Conservation (phyloP, 1,140 invertebrate genomes). For the Drosophila sp. region DNA sequence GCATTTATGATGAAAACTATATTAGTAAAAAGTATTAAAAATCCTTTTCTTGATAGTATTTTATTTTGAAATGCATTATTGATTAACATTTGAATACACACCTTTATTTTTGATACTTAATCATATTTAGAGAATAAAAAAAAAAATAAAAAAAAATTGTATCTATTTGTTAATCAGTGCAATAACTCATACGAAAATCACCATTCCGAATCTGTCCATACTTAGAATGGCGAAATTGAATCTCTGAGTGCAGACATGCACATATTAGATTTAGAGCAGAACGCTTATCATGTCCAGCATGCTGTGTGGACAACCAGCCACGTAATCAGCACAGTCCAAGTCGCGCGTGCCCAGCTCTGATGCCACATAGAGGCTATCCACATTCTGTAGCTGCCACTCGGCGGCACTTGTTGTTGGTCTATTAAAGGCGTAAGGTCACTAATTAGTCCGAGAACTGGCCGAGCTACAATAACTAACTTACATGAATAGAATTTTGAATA, state of each 20-base stretch:
- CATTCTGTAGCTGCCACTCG: slow-evolving; percentile 58
- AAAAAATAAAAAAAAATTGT: too few relatives aligned
- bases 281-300: slow-evolving; percentile 75
- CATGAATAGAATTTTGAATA: slow-evolving; percentile 86
- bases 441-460: slow-evolving; percentile 49
- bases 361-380: slow-evolving; percentile 62
- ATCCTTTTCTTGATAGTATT: too few relatives aligned
- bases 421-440: slow-evolving; percentile 35
- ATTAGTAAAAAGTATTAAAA: too few relatives aligned
- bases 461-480: slow-evolving; percentile 63
- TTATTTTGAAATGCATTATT: too few relatives aligned
- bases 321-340: slow-evolving; percentile 62
- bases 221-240: neutral
- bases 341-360: slow-evolving; percentile 61
- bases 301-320: slow-evolving; percentile 60
- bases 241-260: slow-evolving; percentile 18
- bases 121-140: too few relatives aligned
- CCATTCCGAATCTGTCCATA: neutral
- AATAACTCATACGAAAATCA: too few relatives aligned
- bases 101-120: too few relatives aligned
- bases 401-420: slow-evolving; percentile 67
- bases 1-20: too few relatives aligned
- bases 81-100: too few relatives aligned
- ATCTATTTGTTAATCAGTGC: too few relatives aligned
- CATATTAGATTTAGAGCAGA: slow-evolving; percentile 40